A percentile compares a stretch with the other conserved stretches of the same genome.
phyloP scores from a whole-genome alignment of 2,797 vertebrate genomes.

The Ceryle rudis region DNA sequence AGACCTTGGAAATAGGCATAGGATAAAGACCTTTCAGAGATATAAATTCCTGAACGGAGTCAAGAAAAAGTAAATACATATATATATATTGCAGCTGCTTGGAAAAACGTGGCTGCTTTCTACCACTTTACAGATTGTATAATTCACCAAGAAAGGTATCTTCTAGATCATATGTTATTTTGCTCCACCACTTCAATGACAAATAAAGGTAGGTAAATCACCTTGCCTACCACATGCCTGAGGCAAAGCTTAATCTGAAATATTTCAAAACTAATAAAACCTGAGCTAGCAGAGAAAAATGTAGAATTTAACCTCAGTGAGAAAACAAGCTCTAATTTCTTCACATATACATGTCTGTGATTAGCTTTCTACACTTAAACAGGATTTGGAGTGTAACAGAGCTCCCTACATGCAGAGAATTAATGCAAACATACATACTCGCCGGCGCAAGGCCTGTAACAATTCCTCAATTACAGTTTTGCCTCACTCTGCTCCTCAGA shows the following conservation, averaged over 20 bases:
- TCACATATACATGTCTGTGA: not conserved
- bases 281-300: not conserved
- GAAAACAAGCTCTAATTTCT: slow-evolving; percentile 14
- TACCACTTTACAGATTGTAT: not conserved
- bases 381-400: not conserved
- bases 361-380: not conserved
- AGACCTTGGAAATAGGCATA: not conserved
- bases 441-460: not conserved
- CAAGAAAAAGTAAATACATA: not conserved
- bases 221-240: not conserved
- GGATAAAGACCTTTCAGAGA: not conserved
- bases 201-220: slow-evolving; percentile 40
- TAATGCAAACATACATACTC: not conserved
- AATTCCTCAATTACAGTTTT: not conserved
- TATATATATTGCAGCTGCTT: not conserved
- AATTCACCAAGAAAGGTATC: not conserved
- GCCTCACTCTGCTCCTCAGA: not conserved
- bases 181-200: not conserved
- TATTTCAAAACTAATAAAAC: slow-evolving; percentile 34
- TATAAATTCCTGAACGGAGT: not conserved
- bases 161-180: not conserved
- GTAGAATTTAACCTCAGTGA: not conserved
- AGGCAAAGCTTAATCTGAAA: not conserved
- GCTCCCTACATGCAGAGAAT: not conserved
- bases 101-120: not conserved